Conservation (phyloP, 2,888 invertebrate species). For the Hartigia nigra region DNA sequence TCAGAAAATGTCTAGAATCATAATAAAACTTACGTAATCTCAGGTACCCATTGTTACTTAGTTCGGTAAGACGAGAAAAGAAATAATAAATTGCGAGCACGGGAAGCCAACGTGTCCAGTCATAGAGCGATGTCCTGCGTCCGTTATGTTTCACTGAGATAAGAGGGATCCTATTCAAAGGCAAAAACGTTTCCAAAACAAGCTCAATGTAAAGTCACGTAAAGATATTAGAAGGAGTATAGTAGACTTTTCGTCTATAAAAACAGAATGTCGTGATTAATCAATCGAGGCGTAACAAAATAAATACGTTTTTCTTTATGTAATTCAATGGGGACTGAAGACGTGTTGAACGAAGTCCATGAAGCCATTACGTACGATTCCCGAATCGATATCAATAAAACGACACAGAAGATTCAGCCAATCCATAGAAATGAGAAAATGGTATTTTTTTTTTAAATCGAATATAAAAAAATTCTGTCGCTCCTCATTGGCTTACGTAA, state of each 20-base stretch:
- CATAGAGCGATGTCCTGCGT: background rate
- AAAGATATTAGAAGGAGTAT: background rate
- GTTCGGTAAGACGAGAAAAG: background rate
- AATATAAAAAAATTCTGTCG: background rate
- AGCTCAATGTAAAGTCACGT: background rate
- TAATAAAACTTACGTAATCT: background rate
- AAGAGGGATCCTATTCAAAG: background rate
- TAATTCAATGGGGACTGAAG: background rate
- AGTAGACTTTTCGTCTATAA: too few relatives aligned
- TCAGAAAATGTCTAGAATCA: background rate
- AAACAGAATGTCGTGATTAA: background rate
- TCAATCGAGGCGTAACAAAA: background rate
- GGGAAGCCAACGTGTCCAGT: background rate
- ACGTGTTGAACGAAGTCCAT: background rate
- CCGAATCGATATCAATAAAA: background rate
- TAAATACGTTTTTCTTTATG: background rate
- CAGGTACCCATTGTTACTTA: background rate
- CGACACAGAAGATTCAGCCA: background rate
- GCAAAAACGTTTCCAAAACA: background rate
- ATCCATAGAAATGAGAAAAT: background rate
- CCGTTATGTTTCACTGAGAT: background rate
- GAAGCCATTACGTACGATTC: background rate
- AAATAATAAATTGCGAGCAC: background rate
- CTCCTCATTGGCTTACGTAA: background rate
- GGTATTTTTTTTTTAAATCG: background rate